Evolutionary conservation across 2,888 invertebrate genomes (phyloP).

Genomic region (Abrostola tripartita): DNA sequence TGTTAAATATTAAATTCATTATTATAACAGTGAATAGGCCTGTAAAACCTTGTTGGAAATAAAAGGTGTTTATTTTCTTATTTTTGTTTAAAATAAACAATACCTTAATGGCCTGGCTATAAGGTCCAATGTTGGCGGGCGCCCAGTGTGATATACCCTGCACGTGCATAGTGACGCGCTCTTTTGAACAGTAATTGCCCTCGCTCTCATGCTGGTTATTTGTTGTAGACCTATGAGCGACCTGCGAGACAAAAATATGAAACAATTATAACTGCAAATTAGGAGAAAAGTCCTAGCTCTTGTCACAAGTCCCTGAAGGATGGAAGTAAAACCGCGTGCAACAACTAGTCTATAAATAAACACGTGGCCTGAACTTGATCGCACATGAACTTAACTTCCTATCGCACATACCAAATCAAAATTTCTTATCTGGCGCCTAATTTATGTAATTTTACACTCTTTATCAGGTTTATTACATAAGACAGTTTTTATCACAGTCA

Average conservation of each 20-base stretch:
- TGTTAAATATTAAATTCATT: no score
- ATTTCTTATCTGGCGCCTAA: conserved; percentile 1
- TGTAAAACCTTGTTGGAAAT: neutral
- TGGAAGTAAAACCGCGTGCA: neutral
- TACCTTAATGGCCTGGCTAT: conserved; percentile 97
- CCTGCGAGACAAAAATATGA: conserved; percentile 58
- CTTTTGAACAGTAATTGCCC: conserved; percentile 64
- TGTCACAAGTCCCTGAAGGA: no score
- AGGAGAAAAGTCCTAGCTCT: neutral
- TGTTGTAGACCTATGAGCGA: conserved; percentile 76
- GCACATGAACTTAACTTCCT: conserved; percentile 3
- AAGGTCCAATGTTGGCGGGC: conserved; percentile 99
- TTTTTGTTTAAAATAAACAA: neutral
- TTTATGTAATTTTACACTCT: neutral
- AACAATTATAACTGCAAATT: no score
- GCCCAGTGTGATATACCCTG: conserved; percentile 99
- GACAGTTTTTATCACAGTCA: neutral
- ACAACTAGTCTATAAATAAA: neutral
- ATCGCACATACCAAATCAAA: neutral
- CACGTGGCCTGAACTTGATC: conserved; percentile 1
- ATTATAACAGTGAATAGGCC: no score
- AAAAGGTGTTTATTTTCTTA: neutral
- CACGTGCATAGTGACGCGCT: conserved; percentile 96
- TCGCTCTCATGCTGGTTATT: conserved; percentile 70
- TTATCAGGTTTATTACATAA: no score